Conservation (phyloP, 2,888 invertebrate species). For the Drepanosiphum platanoidis region DNA sequence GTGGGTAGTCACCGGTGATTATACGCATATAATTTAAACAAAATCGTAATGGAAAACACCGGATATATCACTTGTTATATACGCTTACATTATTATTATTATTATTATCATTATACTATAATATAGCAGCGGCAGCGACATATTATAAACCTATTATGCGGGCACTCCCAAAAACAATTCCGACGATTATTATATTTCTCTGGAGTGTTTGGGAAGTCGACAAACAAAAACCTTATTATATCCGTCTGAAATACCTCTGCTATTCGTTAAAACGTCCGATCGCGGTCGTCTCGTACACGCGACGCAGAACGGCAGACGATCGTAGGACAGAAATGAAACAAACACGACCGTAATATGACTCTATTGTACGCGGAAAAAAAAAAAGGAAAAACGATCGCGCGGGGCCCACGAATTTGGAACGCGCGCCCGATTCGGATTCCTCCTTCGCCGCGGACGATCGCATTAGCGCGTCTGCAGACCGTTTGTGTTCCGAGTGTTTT, state of each 20-base stretch:
- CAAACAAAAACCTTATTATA: not conserved
- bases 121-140: not conserved
- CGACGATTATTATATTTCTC: slow-evolving; percentile 18
- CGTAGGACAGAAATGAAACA: too few relatives aligned
- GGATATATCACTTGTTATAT: slow-evolving; percentile 45
- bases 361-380: not conserved
- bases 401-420: not conserved
- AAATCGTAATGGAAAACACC: slow-evolving; percentile 53
- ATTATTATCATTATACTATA: too few relatives aligned
- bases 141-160: slow-evolving; percentile 6
- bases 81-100: not conserved
- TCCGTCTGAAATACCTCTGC: not conserved
- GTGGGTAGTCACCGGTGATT: slow-evolving; percentile 17
- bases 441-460: too few relatives aligned
- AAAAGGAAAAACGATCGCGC: not conserved
- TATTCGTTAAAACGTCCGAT: not conserved
- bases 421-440: too few relatives aligned
- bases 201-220: not conserved
- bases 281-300: not conserved
- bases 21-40: slow-evolving; percentile 33
- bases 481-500: not conserved
- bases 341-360: not conserved
- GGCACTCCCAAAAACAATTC: slow-evolving; percentile 42
- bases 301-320: too few relatives aligned
- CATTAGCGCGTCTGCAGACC: not conserved